Base-by-base conservation (phyloP, 2,888 invertebrate genomes). In the Acronicta psi region DNA sequence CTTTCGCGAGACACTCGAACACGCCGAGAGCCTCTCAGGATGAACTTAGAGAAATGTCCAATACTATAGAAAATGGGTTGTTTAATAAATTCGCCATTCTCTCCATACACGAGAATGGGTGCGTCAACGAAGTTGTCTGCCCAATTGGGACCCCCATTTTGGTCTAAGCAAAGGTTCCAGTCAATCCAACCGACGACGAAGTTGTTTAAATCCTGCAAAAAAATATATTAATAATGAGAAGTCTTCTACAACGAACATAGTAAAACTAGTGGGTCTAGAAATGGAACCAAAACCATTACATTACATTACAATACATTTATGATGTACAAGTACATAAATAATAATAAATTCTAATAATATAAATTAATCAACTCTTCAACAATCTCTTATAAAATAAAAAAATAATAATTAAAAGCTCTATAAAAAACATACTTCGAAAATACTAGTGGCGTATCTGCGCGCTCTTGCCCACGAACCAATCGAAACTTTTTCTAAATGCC, bases 61-160 rank as follows among this genome's bases (percentile, higher is more conserved):
- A 98, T 89, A 0, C 96, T 96, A 83, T 98, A 99, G 86, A 95
- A 98, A 95, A 97, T 96, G 0, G 98, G 98, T 79, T 98, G 98
- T 79, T 98, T 98, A 82, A 97, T 97, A 85, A 98, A 98, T 86
- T 98, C 97, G 62, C 96, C 95, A 0, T 92, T 11, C 0, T 88
- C 88, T 6, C 71, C 86, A 43, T 82, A 84, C 0, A 90, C 89
- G 3, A 91, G 93, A 49, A 99, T 96, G 0, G 98, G 96, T 0
- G 98, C 94, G 87, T 99, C 98, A 0, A 98, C 97, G 77, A 94
- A 95, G 87, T 98, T 98, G 6, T 94, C 80, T 0, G 95, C 96
- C 96, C 97, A 98, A 81, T 96, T 97, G 0, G 98, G 98, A 0
- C 98, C 98, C 16, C 98, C 98, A 0, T 82, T 67, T 55, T 94